Base-by-base conservation (phyloP, 2,888 invertebrate genomes). In the Leptinotarsa haldemani region DNA sequence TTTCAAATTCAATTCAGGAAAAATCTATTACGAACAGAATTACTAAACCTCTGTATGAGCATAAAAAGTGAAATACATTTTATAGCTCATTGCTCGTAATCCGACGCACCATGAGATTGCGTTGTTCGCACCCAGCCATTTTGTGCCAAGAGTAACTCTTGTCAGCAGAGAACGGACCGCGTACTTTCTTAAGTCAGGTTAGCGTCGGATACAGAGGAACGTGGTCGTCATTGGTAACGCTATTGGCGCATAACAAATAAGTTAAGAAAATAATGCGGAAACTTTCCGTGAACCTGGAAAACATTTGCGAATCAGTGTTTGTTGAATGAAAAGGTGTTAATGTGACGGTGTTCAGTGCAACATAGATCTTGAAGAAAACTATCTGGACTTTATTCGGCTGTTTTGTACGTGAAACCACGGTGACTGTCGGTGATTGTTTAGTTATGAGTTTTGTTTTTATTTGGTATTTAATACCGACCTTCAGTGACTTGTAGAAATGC, bases 131-230 rank as follows among this genome's bases (percentile, higher is more conserved):
- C 68, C 73, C 77, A 65, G 77, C 74, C 78, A 50, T 65, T 58
- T 72, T 65, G 22, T 48, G 46, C 30, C 67, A 73, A 61, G 58
- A 65, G 47, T 61, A 70, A 48, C 58, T 50, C 50, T 65, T 50
- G 47, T 58, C 65, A 69, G 74, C 73, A 77, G 80, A 79, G 82
- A 80, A 79, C 80, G 80, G 79, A 78, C 73, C 71, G 72, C 77
- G 72, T 80, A 78, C 78, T 81, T 82, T 82, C 81, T 82, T 82
- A 81, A 82, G 82, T 79, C 78, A 79, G 81, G 79, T 81, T 79
- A 79, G 80, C 76, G 69, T 69, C 66, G 74, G 71, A 74, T 71
- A 73, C 68, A 77, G 56, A 71, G 74, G 76, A 78, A 76, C 74
- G 72, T 72, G 69, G 75, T 76, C 53, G 69, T 64, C 52, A 65